These are phyloP conservation scores for Heliconius cydno DNA, from an alignment of 2,888 invertebrate genomes.

Conservation along the genomic window DNA sequence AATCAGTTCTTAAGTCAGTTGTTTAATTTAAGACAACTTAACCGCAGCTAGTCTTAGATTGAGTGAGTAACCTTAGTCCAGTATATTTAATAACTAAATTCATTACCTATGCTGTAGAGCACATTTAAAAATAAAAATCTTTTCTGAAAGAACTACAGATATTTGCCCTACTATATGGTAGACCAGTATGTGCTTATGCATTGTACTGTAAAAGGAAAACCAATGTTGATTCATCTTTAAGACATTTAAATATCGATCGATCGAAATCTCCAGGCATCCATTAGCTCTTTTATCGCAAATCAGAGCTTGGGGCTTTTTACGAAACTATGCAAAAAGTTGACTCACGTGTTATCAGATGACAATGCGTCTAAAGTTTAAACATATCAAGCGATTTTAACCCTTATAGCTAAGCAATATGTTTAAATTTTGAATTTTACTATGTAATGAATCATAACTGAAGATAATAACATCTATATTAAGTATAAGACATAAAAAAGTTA, in stretches of 20 bases:
- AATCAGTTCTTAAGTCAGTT: no score
- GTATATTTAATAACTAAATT: not conserved
- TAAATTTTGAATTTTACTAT: not conserved
- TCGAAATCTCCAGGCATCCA: conserved; percentile 17
- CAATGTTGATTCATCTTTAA: conserved; percentile 21
- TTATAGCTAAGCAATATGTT: not conserved
- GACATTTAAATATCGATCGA: conserved; percentile 19
- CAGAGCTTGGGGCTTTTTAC: conserved; percentile 19
- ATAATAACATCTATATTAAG: conserved; percentile 6
- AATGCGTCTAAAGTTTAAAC: conserved; percentile 6
- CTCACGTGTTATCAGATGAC: conserved; percentile 24
- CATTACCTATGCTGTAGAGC: no score
- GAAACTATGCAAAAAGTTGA: conserved; percentile 30
- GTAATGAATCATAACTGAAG: conserved; percentile 15
- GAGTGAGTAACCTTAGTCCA: no score
- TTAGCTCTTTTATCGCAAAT: conserved; percentile 24
- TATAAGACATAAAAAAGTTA: not conserved
- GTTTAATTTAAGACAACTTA: no score
- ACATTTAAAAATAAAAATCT: no score
- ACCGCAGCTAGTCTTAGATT: no score
- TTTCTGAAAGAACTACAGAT: not conserved
- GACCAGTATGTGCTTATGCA: not conserved
- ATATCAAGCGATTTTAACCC: not conserved
- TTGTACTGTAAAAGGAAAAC: not conserved
- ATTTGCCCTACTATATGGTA: not conserved